These are phyloP conservation scores for Drymodes brunneopygia DNA, from an alignment of 2,113 vertebrate species.

Conservation along the genomic window DNA sequence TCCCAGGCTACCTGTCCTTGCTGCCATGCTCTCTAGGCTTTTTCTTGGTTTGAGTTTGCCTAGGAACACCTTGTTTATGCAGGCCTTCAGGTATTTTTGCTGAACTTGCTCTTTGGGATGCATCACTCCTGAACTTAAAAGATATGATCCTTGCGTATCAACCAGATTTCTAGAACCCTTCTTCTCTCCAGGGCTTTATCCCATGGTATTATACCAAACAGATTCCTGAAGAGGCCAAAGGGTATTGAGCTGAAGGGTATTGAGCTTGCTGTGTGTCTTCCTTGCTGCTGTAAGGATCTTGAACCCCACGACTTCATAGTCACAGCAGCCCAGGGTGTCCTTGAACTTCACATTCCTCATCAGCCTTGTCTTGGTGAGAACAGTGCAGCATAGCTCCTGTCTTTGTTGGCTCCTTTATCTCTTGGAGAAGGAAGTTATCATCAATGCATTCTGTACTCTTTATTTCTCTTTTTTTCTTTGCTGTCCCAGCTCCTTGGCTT, in stretches of 20 bases:
- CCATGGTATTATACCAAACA: neutral
- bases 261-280: neutral
- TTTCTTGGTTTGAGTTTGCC: neutral
- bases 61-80: neutral
- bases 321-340: neutral
- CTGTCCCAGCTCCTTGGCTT: neutral
- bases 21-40: neutral
- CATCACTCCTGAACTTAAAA: neutral
- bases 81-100: neutral
- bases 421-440: neutral
- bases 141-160: neutral
- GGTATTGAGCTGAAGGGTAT: neutral
- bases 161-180: neutral
- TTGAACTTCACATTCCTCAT: neutral
- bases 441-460: neutral
- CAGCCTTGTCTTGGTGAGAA: neutral
- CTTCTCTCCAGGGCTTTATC: neutral
- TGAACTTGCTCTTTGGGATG: neutral
- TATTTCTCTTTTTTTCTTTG: neutral
- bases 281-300: neutral
- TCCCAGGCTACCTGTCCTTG: neutral
- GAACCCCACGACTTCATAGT: neutral
- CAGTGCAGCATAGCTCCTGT: neutral
- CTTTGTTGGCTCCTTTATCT: rapidly evolving
- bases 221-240: neutral